phyloP scores from a whole-genome alignment of 2,797 vertebrate species.

The Moxostoma hubbsi region DNA sequence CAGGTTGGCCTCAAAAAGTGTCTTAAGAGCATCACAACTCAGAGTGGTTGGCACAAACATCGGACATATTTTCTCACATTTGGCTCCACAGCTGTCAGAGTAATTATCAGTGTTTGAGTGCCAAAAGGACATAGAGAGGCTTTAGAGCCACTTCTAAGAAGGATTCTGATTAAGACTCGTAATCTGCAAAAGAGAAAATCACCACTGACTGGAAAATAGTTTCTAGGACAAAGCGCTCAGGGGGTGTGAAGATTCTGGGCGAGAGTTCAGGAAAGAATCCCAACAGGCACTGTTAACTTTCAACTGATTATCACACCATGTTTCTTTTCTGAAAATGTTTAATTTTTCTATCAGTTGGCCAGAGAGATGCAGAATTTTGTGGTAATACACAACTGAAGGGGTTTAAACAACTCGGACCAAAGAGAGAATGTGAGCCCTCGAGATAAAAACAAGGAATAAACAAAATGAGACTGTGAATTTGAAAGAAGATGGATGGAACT shows the following conservation, averaged over 20 bases:
- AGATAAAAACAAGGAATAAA: conserved; percentile 29
- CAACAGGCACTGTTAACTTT: conserved; percentile 20
- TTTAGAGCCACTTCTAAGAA: conserved; percentile 57
- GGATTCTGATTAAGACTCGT: conserved; percentile 60
- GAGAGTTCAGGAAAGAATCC: conserved; percentile 41
- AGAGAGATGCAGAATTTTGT: conserved; percentile 19
- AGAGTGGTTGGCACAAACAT: conserved; percentile 12
- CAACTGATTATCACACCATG: conserved; percentile 36
- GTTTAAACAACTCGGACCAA: conserved; percentile 26
- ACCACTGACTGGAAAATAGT: conserved; percentile 47
- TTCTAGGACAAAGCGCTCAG: conserved; percentile 52
- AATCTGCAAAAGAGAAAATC: conserved; percentile 54
- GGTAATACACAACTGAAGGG: conserved; percentile 21
- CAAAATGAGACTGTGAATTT: conserved; percentile 38
- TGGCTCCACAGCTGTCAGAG: conserved; percentile 47
- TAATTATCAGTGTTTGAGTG: conserved; percentile 54
- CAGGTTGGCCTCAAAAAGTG: neutral
- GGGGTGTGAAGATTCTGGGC: conserved; percentile 32
- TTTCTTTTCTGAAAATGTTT: conserved; percentile 37
- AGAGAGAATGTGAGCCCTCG: conserved; percentile 10
- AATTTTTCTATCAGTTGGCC: conserved; percentile 39
- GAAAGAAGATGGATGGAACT: conserved; percentile 16
- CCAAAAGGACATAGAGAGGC: conserved; percentile 45
- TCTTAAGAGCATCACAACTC: neutral
- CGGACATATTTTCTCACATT: conserved; percentile 45